Conservation (phyloP, 2,797 vertebrate species). For the Oceanodroma leucorhoa region DNA sequence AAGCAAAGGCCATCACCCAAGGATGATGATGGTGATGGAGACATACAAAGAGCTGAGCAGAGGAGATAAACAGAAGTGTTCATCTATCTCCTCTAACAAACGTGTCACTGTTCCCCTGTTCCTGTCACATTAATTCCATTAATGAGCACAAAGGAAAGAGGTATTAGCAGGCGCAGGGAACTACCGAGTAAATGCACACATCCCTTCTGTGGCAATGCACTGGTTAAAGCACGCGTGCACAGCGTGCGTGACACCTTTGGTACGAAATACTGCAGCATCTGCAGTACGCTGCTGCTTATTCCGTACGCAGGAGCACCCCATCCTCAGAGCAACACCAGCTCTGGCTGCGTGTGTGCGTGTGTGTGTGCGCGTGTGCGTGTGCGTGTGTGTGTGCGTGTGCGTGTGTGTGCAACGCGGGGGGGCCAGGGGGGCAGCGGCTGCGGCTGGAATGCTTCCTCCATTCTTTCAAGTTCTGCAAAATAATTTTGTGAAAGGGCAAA, state of each 20-base stretch:
- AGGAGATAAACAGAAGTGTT: not conserved
- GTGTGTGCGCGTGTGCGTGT: no score
- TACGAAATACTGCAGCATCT: not conserved
- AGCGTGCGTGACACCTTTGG: rapidly evolving
- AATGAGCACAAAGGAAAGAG: not conserved
- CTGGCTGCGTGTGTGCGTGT: rapidly evolving
- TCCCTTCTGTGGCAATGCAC: rapidly evolving
- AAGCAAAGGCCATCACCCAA: not conserved
- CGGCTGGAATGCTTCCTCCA: not conserved
- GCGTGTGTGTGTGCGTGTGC: rapidly evolving
- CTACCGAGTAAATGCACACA: rapidly evolving
- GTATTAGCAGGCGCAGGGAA: not conserved
- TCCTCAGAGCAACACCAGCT: not conserved
- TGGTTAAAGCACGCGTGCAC: rapidly evolving
- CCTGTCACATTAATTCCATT: not conserved
- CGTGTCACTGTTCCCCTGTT: rapidly evolving
- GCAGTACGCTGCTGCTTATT: not conserved
- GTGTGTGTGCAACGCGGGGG: rapidly evolving
- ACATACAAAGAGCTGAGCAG: not conserved
- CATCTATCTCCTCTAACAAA: not conserved
- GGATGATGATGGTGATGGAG: not conserved
- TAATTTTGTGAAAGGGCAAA: not conserved
- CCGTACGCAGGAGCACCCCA: not conserved
- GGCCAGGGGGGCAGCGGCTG: not conserved
- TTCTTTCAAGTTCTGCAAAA: not conserved